phyloP scores from a whole-genome alignment of 2,113 vertebrate genomes.

The Boleophthalmus pectinirostris region DNA sequence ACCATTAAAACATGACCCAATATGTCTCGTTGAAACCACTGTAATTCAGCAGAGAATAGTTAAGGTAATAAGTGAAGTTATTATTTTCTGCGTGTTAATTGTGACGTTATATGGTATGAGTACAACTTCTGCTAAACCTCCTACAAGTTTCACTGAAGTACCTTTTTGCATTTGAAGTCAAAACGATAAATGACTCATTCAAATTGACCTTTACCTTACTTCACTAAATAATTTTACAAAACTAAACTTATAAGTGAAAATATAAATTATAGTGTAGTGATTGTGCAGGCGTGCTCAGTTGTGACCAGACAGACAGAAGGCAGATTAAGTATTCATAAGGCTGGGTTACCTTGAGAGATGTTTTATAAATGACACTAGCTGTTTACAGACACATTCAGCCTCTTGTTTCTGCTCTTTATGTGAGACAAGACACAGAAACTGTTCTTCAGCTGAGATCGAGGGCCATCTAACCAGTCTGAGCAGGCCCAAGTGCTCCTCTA shows the following conservation, averaged over 20 bases:
- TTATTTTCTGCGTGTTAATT: no score
- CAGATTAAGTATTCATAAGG: slow-evolving; percentile 36
- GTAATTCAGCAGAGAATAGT: no score
- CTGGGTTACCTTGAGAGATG: slow-evolving; percentile 35
- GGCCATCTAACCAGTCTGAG: slow-evolving; percentile 10
- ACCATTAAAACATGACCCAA: no score
- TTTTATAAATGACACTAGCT: slow-evolving; percentile 38
- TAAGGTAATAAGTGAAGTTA: no score
- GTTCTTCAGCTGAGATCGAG: slow-evolving; percentile 11
- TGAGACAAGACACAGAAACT: slow-evolving; percentile 8
- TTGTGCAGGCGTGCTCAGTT: slow-evolving; percentile 7
- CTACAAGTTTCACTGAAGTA: no score
- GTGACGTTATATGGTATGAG: no score
- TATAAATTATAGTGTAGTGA: not conserved
- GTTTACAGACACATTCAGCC: slow-evolving; percentile 23
- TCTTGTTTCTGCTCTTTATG: slow-evolving; percentile 11
- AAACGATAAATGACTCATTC: not conserved
- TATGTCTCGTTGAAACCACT: no score
- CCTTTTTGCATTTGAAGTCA: no score
- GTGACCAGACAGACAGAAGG: slow-evolving; percentile 38
- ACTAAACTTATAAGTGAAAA: not conserved
- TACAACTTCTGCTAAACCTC: no score
- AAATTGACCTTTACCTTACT: not conserved
- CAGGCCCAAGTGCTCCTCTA: slow-evolving; percentile 7
- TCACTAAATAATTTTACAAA: not conserved